Conservation (phyloP, 2,888 invertebrate species). For the Silvanus unidentatus region DNA sequence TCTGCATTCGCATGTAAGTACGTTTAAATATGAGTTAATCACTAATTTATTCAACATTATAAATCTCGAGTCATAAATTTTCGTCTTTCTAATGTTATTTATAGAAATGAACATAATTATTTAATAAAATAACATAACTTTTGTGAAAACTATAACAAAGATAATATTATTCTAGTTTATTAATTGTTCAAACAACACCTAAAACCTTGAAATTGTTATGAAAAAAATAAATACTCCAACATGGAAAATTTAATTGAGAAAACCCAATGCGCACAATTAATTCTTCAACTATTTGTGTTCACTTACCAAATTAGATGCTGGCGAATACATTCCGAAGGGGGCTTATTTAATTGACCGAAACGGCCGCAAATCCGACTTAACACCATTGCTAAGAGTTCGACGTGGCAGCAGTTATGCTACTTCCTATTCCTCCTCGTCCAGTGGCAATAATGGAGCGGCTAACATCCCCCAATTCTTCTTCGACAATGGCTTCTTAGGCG, state of each 20-base stretch:
- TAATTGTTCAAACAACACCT: no score
- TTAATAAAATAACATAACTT: no score
- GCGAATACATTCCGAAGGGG: conserved; percentile 55
- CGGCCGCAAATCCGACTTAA: conserved; percentile 49
- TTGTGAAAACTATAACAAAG: no score
- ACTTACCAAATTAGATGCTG: no score
- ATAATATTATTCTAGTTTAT: no score
- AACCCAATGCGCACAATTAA: no score
- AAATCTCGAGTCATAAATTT: no score
- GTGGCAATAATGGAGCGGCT: conserved; percentile 10
- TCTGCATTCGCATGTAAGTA: not conserved
- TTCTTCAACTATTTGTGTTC: conserved; percentile 3
- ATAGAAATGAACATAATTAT: no score
- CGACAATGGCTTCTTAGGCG: conserved; percentile 9
- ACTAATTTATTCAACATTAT: no score
- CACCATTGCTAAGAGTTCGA: conserved; percentile 21
- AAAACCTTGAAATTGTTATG: not conserved
- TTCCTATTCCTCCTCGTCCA: conserved; percentile 11
- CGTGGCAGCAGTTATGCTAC: conserved; percentile 20
- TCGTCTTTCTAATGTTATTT: no score
- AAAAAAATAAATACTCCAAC: not conserved
- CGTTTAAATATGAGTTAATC: no score
- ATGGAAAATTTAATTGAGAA: not conserved
- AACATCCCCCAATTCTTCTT: conserved; percentile 1
- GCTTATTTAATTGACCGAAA: conserved; percentile 55